Evolutionary conservation across 2,888 invertebrate genomes (phyloP).

Genomic region (Amphipoea oculea): DNA sequence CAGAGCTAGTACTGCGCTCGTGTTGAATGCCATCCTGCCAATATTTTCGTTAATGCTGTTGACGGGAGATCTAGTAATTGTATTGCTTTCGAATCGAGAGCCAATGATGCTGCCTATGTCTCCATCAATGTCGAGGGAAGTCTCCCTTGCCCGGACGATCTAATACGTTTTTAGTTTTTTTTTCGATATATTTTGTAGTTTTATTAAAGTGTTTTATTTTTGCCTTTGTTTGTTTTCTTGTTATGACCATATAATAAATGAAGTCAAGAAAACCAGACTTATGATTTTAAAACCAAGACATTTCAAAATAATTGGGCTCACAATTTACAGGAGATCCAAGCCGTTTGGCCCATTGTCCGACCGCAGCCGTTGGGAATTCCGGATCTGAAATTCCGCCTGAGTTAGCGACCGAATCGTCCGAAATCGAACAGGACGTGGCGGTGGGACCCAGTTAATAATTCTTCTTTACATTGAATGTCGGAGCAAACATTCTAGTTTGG

Average conservation of each 20-base stretch:
- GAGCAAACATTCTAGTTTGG: neutral
- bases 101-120: conserved; percentile 30
- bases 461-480: neutral
- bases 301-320: neutral
- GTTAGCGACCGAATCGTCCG: neutral
- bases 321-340: neutral
- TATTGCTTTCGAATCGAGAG: conserved; percentile 73
- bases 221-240: neutral
- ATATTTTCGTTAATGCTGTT: conserved; percentile 77
- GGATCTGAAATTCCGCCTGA: conserved; percentile 2
- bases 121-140: conserved; percentile 6
- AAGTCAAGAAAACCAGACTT: neutral
- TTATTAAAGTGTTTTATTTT: conserved; percentile 23
- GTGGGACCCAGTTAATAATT: neutral
- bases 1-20: conserved; percentile 63
- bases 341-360: neutral
- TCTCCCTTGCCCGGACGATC: neutral
- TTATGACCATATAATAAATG: no score
- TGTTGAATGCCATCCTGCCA: conserved; percentile 81
- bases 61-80: conserved; percentile 77
- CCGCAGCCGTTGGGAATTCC: neutral
- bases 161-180: neutral
- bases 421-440: neutral
- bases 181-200: conserved; percentile 26
- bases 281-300: neutral